Evolutionary conservation across 2,797 vertebrate genomes (phyloP), one percentile per base, ranked within the genome.

Genomic region (Sebastes taczanowskii): DNA sequence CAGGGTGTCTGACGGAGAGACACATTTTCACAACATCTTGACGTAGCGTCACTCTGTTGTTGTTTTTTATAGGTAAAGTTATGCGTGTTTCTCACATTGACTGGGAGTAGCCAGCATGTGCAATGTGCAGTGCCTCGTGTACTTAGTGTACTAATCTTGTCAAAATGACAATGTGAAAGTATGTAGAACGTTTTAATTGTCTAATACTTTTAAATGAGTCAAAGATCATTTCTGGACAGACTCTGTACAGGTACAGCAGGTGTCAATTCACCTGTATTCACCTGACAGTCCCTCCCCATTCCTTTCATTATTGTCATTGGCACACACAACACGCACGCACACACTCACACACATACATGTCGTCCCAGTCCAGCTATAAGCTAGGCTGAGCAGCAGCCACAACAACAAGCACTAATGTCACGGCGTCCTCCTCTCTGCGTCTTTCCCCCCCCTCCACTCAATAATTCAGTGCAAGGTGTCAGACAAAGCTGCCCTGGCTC

Each of bases 401-500:
- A 96, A 95, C 95, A 95, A 94, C 94, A 94, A 93, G 88, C 89
- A 93, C 94, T 93, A 94, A 95, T 95, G 94, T 95, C 95, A 94
- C 80, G 29, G 88, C 70, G 90, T 90, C 90, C 89, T 88, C 91
- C 84, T 91, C 84, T 87, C 85, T 83, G 66, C 79, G 78, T 71
- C 84, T 86, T 59, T 10, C 61, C 77, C 80, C 75, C 81, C 73
- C 66, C 68, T 71, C 85, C 81, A 71, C 88, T 96, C 87, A 96
- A 96, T 96, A 95, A 96, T 96, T 96, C 90, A 96, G 90, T 84
- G 89, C 74, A 86, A 88, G 84, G 93, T 96, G 96, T 96, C 94
- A 94, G 95, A 96, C 96, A 96, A 96, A 96, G 95, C 95, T 96
- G 94, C 94, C 85, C 92, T 94, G 93, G 94, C 94, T 95, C 92